Evolutionary conservation across 2,888 invertebrate genomes (phyloP), one percentile per base, ranked within the genome.

Genomic region (Lutraria lutraria): DNA sequence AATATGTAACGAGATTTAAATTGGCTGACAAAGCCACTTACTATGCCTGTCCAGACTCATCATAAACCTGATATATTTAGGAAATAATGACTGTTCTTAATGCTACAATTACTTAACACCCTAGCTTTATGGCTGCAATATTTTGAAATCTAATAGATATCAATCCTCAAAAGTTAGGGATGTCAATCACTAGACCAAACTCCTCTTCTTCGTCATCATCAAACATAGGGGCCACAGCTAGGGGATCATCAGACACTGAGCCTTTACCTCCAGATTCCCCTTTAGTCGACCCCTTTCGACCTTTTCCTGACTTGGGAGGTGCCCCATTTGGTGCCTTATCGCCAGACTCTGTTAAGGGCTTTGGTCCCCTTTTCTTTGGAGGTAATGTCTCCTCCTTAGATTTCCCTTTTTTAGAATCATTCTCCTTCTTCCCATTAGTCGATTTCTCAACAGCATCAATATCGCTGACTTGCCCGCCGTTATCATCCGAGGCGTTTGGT

Each of bases 151-250:
- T 76, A 76, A 31, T 34, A 0, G 2, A 31, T 15, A 34, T 19
- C 19, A 31, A 56, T 52, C n/a, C 15, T 79, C 53, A 90, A 79
- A 92, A 91, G 34, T 90, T 91, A 31, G 95, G 94, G 91, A 95
- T 94, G 89, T 95, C 95, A 68, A 95, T 95, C 29, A 95, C 94
- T 25, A 95, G 91, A 82, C 92, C 93, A 88, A 94, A 94, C 31
- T 93, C 93, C 54, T 94, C 94, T 15, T 94, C 95, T 81, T 95
- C 95, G 76, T 93, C 93, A 86, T 94, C 94, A 86, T 94, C 94
- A 93, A 95, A 95, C 94, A 95, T 94, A 0, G 95, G 95, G 10
- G 94, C 92, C 12, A 93, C 93, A 31, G 93, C 93, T 0, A 93
- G 82, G 6, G 93, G 91, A 79, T 92, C 92, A 29, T 91, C 92